These are phyloP conservation scores for Germaria angustata DNA, from an alignment of 2,888 invertebrate species.

Conservation along the genomic window DNA sequence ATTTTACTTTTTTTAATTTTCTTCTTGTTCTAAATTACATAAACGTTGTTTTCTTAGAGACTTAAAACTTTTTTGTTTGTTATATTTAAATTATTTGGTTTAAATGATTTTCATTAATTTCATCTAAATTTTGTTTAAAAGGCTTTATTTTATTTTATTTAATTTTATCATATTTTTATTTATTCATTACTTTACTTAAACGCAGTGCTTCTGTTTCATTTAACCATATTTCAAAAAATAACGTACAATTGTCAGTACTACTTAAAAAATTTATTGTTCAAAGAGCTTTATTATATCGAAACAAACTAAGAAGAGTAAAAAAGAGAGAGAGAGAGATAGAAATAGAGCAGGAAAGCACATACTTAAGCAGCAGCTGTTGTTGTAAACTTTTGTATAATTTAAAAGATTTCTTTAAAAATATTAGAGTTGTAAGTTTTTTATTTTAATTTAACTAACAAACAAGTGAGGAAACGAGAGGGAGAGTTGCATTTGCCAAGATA, in stretches of 20 bases:
- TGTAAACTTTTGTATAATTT: background rate
- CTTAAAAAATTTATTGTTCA: slow-evolving; percentile 38
- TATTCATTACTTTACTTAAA: slow-evolving; percentile 48
- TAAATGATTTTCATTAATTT: slow-evolving; percentile 67
- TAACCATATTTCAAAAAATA: slow-evolving; percentile 34
- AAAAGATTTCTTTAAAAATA: background rate
- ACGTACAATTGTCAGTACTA: slow-evolving; percentile 21
- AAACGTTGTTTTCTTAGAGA: slow-evolving; percentile 43
- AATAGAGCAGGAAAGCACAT: slow-evolving; percentile 50
- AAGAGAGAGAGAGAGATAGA: slow-evolving; percentile 30
- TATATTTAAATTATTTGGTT: slow-evolving; percentile 45
- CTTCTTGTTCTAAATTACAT: slow-evolving; percentile 58
- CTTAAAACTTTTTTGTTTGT: slow-evolving; percentile 23
- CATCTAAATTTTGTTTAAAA: slow-evolving; percentile 64
- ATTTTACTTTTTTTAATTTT: slow-evolving; percentile 41
- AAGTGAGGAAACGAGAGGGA: background rate
- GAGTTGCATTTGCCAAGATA: background rate
- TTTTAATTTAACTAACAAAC: slow-evolving; percentile 31
- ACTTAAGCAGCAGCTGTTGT: slow-evolving; percentile 61
- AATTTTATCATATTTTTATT: too few species aligned
- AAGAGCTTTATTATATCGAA: background rate
- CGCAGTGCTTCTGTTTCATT: slow-evolving; percentile 52
- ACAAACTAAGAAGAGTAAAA: too few species aligned
- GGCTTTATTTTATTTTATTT: slow-evolving; percentile 55
- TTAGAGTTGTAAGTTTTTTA: background rate